Percentiles rank a stretch among this genome's conserved stretches.
Evolutionary conservation across 2,888 invertebrate species (phyloP).

Genomic region (Drosophila nigricruria): DNA sequence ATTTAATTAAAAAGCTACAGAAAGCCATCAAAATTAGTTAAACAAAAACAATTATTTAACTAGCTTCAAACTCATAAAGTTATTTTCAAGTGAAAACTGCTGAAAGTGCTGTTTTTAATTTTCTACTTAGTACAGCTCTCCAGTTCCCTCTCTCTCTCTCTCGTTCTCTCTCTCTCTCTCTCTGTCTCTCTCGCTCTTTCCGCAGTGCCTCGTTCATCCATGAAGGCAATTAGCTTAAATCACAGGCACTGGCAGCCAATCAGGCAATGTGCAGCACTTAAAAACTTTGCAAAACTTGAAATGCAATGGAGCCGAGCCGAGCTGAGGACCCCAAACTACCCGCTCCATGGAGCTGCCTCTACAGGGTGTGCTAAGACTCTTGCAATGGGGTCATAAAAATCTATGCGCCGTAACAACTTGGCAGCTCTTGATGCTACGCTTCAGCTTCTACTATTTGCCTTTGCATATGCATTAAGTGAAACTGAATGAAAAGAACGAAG

Average conservation of each 20-base stretch:
- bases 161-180: not conserved
- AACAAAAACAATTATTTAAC: slow-evolving; percentile 6
- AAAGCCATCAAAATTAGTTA: not conserved
- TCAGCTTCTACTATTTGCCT: slow-evolving; percentile 1
- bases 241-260: slow-evolving; percentile 64
- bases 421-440: slow-evolving; percentile 43
- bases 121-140: not conserved
- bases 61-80: slow-evolving; percentile 5
- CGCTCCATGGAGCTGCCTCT: not conserved
- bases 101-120: slow-evolving; percentile 2
- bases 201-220: not conserved
- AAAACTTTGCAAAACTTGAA: slow-evolving; percentile 68
- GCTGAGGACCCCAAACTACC: not conserved
- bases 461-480: slow-evolving; percentile 31
- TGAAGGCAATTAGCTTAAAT: slow-evolving; percentile 72
- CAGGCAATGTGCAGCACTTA: slow-evolving; percentile 71
- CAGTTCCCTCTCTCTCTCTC: not conserved
- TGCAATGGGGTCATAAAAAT: slow-evolving; percentile 55
- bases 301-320: slow-evolving; percentile 43
- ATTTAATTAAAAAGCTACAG: slow-evolving; percentile 2
- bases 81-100: slow-evolving; percentile 20
- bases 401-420: slow-evolving; percentile 63
- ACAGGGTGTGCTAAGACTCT: slow-evolving; percentile 35
- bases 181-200: not conserved
- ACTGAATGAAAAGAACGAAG: not conserved